Evolutionary conservation across 2,888 invertebrate genomes (phyloP).

Genomic region (Epirrhoe alternata): DNA sequence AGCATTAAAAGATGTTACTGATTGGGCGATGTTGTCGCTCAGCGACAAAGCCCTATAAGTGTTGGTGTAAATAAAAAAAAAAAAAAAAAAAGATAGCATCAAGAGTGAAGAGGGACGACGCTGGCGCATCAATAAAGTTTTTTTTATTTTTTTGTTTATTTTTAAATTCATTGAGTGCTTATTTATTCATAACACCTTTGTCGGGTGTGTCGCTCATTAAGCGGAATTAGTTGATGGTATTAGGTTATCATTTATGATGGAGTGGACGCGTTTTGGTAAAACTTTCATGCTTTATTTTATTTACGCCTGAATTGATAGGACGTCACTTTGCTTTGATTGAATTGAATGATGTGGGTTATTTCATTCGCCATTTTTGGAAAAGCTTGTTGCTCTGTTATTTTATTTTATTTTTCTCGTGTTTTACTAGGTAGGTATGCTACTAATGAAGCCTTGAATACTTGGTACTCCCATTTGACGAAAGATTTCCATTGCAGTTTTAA

Average conservation of each 20-base stretch:
- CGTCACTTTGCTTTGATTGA: not conserved
- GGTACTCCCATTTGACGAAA: too few relatives aligned
- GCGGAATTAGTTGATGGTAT: slow-evolving; percentile 62
- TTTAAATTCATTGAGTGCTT: slow-evolving; percentile 67
- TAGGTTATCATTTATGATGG: slow-evolving; percentile 46
- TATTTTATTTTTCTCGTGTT: too few relatives aligned
- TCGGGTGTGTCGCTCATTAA: slow-evolving; percentile 77
- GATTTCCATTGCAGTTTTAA: too few relatives aligned
- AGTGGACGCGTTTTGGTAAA: slow-evolving; percentile 14
- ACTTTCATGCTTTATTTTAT: slow-evolving; percentile 25
- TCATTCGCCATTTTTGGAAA: too few relatives aligned
- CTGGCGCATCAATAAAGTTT: slow-evolving; percentile 75
- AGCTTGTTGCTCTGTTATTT: too few relatives aligned
- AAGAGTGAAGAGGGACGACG: slow-evolving; percentile 71
- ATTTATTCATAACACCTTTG: slow-evolving; percentile 83
- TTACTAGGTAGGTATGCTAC: too few relatives aligned
- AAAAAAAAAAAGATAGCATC: slow-evolving; percentile 84
- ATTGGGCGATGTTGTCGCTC: too few relatives aligned
- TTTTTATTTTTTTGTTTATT: slow-evolving; percentile 50
- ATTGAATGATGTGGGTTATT: not conserved
- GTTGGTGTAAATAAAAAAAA: too few relatives aligned
- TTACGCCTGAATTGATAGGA: slow-evolving; percentile 6
- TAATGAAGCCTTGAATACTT: too few relatives aligned
- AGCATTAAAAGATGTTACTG: too few relatives aligned
- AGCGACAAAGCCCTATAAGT: too few relatives aligned